Conservation (phyloP, 2,888 invertebrate species). For the Graphium colonna region DNA sequence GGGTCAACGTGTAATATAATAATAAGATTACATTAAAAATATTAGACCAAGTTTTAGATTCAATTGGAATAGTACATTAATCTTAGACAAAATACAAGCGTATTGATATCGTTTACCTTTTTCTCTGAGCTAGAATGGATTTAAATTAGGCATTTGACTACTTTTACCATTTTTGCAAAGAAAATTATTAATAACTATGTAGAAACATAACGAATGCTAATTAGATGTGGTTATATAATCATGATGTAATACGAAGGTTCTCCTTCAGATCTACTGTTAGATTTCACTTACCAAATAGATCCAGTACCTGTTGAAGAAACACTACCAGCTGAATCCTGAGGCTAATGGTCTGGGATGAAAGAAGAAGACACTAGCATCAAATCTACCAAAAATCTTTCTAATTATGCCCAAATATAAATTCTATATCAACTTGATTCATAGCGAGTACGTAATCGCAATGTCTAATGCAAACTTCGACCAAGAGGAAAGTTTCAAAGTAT, state of each 20-base stretch:
- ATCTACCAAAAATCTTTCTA: slow-evolving; percentile 70
- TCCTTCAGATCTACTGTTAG: slow-evolving; percentile 1
- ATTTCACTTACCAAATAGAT: slow-evolving; percentile 15
- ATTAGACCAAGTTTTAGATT: no score
- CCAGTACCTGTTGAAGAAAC: slow-evolving; percentile 27
- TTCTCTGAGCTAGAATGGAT: not conserved
- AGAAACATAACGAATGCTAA: not conserved
- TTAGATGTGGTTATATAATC: slow-evolving; percentile 3
- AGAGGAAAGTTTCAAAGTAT: slow-evolving; percentile 68
- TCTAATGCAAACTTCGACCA: slow-evolving; percentile 76
- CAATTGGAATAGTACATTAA: no score
- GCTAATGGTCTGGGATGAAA: slow-evolving; percentile 57
- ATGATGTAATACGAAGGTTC: not conserved
- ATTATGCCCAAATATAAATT: slow-evolving; percentile 68
- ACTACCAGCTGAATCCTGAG: slow-evolving; percentile 46
- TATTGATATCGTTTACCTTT: not conserved
- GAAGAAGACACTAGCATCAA: slow-evolving; percentile 74
- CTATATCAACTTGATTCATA: slow-evolving; percentile 70
- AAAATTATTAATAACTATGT: slow-evolving; percentile 5
- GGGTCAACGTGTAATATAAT: no score
- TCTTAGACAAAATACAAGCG: not conserved
- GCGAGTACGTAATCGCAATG: slow-evolving; percentile 75
- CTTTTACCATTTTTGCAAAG: slow-evolving; percentile 9
- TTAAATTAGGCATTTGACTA: slow-evolving; percentile 9
- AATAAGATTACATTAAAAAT: no score